A percentile compares a stretch with the other conserved stretches of the same genome.
Evolutionary conservation across 2,797 vertebrate species (phyloP).

Genomic region (Antrozous pallidus): DNA sequence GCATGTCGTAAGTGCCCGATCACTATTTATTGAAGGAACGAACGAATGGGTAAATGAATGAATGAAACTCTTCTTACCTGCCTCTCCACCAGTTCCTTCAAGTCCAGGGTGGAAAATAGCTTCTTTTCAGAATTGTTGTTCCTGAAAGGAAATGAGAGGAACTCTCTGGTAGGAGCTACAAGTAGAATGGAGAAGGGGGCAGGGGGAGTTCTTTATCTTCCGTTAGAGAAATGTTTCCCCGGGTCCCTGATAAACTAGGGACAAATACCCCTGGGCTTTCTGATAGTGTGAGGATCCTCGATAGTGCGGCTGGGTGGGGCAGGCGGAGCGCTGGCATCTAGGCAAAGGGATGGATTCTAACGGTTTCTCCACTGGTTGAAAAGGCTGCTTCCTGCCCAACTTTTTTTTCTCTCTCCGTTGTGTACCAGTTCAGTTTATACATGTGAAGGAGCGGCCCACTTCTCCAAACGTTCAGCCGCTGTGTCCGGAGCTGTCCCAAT

Average conservation of each 20-base stretch:
- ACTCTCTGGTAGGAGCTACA: neutral
- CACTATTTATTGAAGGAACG: neutral
- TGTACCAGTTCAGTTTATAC: neutral
- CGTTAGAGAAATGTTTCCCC: constrained; percentile 61
- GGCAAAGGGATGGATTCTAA: constrained; percentile 71
- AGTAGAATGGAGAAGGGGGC: neutral
- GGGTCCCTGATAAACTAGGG: constrained; percentile 68
- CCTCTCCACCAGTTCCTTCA: constrained; percentile 1
- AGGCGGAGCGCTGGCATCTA: neutral
- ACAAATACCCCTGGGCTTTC: constrained; percentile 30
- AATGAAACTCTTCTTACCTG: constrained; percentile 48
- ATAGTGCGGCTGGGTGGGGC: constrained; percentile 51
- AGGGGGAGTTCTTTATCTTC: constrained; percentile 44
- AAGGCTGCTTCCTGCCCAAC: constrained; percentile 68
- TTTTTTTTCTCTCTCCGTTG: constrained; percentile 19
- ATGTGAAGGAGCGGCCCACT: neutral
- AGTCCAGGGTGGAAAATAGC: constrained; percentile 6
- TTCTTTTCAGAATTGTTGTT: constrained; percentile 12
- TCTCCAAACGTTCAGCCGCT: neutral
- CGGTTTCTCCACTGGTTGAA: constrained; percentile 68
- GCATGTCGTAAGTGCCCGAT: neutral
- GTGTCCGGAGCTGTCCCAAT: neutral
- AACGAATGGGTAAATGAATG: neutral
- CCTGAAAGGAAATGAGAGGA: constrained; percentile 34
- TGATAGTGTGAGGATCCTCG: constrained; percentile 23